Base-by-base conservation (phyloP, 1,140 invertebrate species). In the Leptopilina clavipes region DNA sequence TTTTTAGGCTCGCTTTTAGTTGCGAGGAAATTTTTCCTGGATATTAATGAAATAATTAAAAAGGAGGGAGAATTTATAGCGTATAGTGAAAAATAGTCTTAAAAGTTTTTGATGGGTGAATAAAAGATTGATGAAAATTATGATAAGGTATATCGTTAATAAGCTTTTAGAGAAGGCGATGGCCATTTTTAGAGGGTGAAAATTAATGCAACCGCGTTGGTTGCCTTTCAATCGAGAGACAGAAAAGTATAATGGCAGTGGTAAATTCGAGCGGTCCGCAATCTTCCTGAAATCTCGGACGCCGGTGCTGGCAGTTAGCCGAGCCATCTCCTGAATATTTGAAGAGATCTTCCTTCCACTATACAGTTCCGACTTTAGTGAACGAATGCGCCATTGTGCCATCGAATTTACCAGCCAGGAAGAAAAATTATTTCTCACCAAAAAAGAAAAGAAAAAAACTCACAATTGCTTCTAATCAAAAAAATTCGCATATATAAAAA, bases 261-360 rank as follows among this genome's bases (percentile, higher is more conserved):
- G 86, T 86, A 86, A 87, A 86, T 87, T 87, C 83, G 71, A 83
- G 83, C 81, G 76, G 82, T 70, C 83, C 84, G 86, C 87, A 90
- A 90, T 90, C 89, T 89, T 87, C 84, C 82, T 83, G 85, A 90
- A 90, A 90, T 90, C 89, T 89, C 88, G 84, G 88, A 84, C 84
- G 83, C 82, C 70, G 80, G 81, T 78, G 82, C 85, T 84, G 86
- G 87, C 86, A 89, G 87, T 89, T 90, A 89, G 86, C 87, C 85
- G 83, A 85, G 86, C 86, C 83, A 89, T 88, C 86, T 86, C 75
- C 78, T 90, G 88, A 90, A 90, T 90, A 90, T 89, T 90, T 90
- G 84, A 90, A 76, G 81, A 85, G 86, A 83, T 81, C 82, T 84
- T 75, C 78, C 81, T 81, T 77, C 76, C 74, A 52, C 73, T 54